Percentiles rank a stretch among this genome's conserved stretches.
Conservation (phyloP, 2,113 vertebrate genomes). For the Mola mola region DNA sequence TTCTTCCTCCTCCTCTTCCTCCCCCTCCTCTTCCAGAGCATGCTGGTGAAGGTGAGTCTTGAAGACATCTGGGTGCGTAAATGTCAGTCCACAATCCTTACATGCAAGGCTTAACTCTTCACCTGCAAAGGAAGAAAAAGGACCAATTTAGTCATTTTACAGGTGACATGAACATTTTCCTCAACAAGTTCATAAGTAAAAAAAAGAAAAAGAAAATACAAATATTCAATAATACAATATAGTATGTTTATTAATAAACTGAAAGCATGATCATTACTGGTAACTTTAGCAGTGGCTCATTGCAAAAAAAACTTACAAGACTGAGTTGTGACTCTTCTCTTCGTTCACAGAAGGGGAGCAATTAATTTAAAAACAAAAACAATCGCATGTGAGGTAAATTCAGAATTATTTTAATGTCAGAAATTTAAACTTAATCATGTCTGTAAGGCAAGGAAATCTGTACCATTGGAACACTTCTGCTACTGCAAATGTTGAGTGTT, state of each 20-base stretch:
- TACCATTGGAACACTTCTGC: too few species aligned
- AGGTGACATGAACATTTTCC: not conserved
- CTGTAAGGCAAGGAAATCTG: too few species aligned
- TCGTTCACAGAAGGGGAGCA: slow-evolving; percentile 7
- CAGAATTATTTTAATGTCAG: too few species aligned
- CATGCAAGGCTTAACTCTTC: slow-evolving; percentile 34
- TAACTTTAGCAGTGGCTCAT: not conserved
- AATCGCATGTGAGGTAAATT: too few species aligned
- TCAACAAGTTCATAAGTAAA: not conserved
- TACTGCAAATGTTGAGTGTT: too few species aligned
- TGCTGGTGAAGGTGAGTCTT: slow-evolving; percentile 63
- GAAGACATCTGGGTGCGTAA: slow-evolving; percentile 31
- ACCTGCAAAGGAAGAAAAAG: slow-evolving; percentile 34
- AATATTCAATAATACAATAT: not conserved
- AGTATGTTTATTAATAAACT: not conserved
- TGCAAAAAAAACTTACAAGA: slow-evolving; percentile 36
- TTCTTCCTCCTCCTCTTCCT: not conserved
- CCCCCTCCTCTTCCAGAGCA: slow-evolving; percentile 37
- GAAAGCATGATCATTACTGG: not conserved
- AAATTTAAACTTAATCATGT: too few species aligned
- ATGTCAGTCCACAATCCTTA: slow-evolving; percentile 66
- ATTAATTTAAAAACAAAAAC: too few species aligned
- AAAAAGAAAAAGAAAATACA: not conserved
- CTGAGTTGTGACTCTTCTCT: slow-evolving; percentile 24
- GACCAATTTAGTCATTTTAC: not conserved